Base-by-base conservation (phyloP, 2,888 invertebrate species). In the Eurois occulta region DNA sequence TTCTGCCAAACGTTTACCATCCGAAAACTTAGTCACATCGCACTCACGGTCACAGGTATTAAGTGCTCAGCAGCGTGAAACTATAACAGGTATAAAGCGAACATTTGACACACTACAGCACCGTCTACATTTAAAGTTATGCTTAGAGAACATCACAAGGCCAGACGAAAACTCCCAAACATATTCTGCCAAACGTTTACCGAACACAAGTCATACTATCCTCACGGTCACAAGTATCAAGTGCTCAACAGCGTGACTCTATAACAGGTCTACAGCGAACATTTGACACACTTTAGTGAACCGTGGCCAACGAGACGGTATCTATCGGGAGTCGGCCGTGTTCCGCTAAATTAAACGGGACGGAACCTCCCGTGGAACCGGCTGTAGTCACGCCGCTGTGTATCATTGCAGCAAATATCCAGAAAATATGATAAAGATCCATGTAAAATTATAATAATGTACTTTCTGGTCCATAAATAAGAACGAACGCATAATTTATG, bases 291-390 rank as follows among this genome's bases (percentile, higher is more conserved):
- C 86, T 88, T 90, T 85, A 80, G 80, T 72, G 78, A 83, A 68
- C 85, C 74, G 73, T 73, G 46, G 75, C 69, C 76, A 11, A 68
- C 82, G 83, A 81, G 62, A 18, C 41, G 32, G 73, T 88, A 91
- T 90, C 89, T 89, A 86, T 85, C 85, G 85, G 83, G 80, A 83
- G 72, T 75, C 77, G 77, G 80, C 78, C 76, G 82, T 87, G 87
- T 91, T 91, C 90, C 90, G 90, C 88, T 90, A 89, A 91, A 91
- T 91, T 91, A 91, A 91, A 92, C 89, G 83, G 84, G 70, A 86
- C 81, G 84, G 86, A 87, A 84, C 82, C 83, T 46, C 62, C 78
- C 72, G 83, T 75, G 18, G 66, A 77, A 60, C 38, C n/a, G 73
- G 46, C 72, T 75, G 55, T 72, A 68, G 0, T 89, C 71, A 88